Base-by-base conservation (phyloP, 2,113 vertebrate species). In the Phylloscopus trochiloides region DNA sequence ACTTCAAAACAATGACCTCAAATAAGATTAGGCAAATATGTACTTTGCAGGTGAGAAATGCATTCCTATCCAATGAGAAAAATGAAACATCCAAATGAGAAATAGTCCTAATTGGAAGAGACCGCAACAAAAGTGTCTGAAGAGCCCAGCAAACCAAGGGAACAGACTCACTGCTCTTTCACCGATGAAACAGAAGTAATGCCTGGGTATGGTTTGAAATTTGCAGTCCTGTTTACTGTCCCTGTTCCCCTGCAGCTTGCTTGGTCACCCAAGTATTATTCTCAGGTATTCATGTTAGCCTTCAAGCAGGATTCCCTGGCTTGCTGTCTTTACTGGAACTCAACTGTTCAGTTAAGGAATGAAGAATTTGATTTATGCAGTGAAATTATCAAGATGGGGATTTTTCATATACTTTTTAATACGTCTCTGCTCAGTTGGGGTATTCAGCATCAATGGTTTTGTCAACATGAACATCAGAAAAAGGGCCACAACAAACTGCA, bases 351-450 rank as follows among this genome's bases (percentile, higher is more conserved):
- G 57, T 10, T 73, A 65, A 79, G 26, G 45, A 86, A 82, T 14
- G 9, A 68, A 72, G n/a, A 82, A 75, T 52, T 78, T 59, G 4
- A 91, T 63, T 20, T 51, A 63, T 6, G 24, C 29, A 54, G 48
- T 2, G 1, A 74, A 71, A 34, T 58, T 31, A 66, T 25, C 36
- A 73, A 59, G 22, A 4, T 8, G 4, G 1, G 20, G 2, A 1
- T 2, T 2, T 34, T 50, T 80, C 13, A 26, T 17, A 31, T 3
- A 32, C 36, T 81, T 59, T 42, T 55, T 47, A 63, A 14, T 15
- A 52, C 0, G 0, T 28, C 8, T 70, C 3, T 57, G 26, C 59
- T 79, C 32, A 5, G 20, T 51, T 57, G 34, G 8, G 14, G 5
- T 32, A 88, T 25, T 88, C 17, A 55, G 52, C 31, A 47, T 18